Conservation (phyloP, 2,797 vertebrate genomes). For the Cynodonichthys magdalenae region DNA sequence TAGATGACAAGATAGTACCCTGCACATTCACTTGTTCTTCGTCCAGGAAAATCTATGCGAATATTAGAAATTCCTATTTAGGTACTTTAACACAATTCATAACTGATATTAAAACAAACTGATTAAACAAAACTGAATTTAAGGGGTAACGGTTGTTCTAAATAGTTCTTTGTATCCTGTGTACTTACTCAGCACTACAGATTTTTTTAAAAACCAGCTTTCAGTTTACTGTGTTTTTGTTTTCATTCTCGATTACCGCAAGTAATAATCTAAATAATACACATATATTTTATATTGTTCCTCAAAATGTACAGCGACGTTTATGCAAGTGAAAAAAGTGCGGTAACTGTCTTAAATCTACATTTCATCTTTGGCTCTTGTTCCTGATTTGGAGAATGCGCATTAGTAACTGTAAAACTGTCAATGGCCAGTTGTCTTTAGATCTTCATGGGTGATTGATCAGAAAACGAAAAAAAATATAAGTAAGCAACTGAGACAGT, state of each 20-base stretch:
- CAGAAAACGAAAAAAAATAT: too few relatives aligned
- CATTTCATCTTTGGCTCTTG: constrained; percentile 75
- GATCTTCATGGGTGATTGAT: constrained; percentile 28
- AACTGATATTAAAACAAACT: not conserved
- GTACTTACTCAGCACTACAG: too few relatives aligned
- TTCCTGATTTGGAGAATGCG: constrained; percentile 15
- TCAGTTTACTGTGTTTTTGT: not conserved
- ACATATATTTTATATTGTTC: not conserved
- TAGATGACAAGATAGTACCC: constrained; percentile 34
- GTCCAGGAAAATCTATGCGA: too few relatives aligned
- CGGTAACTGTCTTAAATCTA: constrained; percentile 25
- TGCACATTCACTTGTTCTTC: not conserved
- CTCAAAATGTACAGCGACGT: not conserved
- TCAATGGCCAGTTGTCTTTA: constrained; percentile 85
- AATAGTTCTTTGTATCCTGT: too few relatives aligned
- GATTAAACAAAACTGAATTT: too few relatives aligned
- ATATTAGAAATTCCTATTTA: not conserved
- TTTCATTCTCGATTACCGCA: too few relatives aligned
- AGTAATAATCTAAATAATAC: not conserved
- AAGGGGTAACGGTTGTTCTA: too few relatives aligned
- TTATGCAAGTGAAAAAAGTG: too few relatives aligned
- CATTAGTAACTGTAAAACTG: too few relatives aligned
- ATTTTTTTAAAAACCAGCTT: too few relatives aligned
- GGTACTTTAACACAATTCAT: not conserved
- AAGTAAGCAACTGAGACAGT: too few relatives aligned